Evolutionary conservation across 2,888 invertebrate genomes (phyloP).

Genomic region (Philereme vetulata): DNA sequence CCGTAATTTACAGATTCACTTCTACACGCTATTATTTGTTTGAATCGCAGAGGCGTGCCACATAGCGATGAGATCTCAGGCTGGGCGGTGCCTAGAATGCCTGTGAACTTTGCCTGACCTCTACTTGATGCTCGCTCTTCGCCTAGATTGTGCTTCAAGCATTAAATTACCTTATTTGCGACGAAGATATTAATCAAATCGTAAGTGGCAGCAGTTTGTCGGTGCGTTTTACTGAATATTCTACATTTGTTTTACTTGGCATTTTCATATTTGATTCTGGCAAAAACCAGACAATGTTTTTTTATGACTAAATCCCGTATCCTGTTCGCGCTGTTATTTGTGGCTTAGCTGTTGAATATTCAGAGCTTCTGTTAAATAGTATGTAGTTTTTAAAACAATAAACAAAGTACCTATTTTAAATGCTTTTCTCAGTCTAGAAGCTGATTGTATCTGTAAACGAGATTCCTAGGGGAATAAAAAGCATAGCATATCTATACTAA

Average conservation of each 20-base stretch:
- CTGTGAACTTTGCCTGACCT: conserved; percentile 66
- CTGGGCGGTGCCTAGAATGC: conserved; percentile 46
- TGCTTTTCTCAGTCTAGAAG: too few relatives aligned
- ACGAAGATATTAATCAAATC: conserved; percentile 33
- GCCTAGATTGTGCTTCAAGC: conserved; percentile 40
- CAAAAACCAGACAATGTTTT: not conserved
- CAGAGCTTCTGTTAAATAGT: not conserved
- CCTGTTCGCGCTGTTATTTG: not conserved
- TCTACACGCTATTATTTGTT: not conserved
- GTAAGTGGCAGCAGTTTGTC: conserved; percentile 10
- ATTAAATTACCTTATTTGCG: conserved; percentile 45
- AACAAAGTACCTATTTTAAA: too few relatives aligned
- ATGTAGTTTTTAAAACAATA: too few relatives aligned
- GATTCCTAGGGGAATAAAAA: too few relatives aligned
- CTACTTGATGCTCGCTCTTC: conserved; percentile 46
- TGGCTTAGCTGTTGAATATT: not conserved
- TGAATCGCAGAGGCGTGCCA: conserved; percentile 40
- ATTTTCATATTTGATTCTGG: conserved; percentile 12
- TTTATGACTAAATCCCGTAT: not conserved
- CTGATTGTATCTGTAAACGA: too few relatives aligned
- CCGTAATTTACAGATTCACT: not conserved
- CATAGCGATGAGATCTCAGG: conserved; percentile 42
- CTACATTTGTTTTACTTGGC: conserved; percentile 19
- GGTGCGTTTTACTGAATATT: conserved; percentile 11
- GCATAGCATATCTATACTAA: too few relatives aligned